Conservation (phyloP, 1,140 invertebrate species). For the Ooceraea biroi region DNA sequence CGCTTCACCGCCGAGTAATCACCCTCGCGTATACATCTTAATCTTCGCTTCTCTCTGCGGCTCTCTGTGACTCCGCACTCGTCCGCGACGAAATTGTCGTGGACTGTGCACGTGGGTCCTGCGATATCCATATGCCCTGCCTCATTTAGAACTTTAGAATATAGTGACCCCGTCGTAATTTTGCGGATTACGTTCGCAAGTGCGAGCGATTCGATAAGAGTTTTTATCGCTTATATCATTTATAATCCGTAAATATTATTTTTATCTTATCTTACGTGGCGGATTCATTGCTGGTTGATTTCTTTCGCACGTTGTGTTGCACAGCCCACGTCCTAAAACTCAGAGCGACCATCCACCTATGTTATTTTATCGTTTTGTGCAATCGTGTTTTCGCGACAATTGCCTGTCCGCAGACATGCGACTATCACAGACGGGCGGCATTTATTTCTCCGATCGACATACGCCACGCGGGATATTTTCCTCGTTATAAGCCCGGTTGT, state of each 20-base stretch:
- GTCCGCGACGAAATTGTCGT: conserved; percentile 32
- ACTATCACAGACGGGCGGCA: conserved; percentile 1
- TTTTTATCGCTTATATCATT: conserved; percentile 7
- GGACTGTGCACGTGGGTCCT: background rate
- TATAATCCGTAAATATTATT: too few species aligned
- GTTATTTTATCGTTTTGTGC: conserved; percentile 25
- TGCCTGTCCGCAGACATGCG: background rate
- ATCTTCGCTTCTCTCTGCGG: conserved; percentile 15
- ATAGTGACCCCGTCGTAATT: background rate
- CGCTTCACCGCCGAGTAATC: conserved; percentile 51
- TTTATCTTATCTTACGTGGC: conserved; percentile 12
- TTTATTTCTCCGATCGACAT: conserved; percentile 51
- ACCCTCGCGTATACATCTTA: conserved; percentile 42
- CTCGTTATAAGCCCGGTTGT: conserved; percentile 44
- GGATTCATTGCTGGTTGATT: background rate
- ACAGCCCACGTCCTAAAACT: background rate
- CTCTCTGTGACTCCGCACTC: background rate
- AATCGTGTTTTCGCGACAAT: conserved; percentile 16
- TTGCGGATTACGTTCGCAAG: conserved; percentile 1
- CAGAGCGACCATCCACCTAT: conserved; percentile 4
- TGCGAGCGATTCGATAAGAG: background rate
- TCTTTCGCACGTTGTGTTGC: background rate
- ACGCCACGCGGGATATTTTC: conserved; percentile 34
- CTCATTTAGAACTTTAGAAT: background rate
- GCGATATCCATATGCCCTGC: background rate